Evolutionary conservation across 2,888 invertebrate species (phyloP).

Genomic region (Colostygia pectinataria): DNA sequence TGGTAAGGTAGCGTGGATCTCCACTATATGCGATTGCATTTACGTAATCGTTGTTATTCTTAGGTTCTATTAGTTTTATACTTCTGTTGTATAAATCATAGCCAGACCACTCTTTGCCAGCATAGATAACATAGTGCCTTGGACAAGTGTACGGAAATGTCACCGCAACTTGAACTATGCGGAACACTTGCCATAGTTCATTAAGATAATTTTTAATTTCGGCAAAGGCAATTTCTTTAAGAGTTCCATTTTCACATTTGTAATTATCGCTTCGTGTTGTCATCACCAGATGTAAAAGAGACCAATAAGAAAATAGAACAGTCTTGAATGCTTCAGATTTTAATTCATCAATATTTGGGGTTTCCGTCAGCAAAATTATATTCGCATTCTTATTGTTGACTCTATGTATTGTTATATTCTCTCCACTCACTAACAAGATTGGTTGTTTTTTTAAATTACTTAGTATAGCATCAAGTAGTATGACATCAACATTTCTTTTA

Average conservation of each 20-base stretch:
- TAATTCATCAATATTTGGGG: conserved; percentile 14
- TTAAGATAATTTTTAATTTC: conserved; percentile 46
- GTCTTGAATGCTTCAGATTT: conserved; percentile 5
- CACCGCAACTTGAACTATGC: conserved; percentile 38
- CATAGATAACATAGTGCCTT: conserved; percentile 40
- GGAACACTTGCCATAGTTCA: conserved; percentile 47
- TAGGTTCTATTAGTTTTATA: conserved; percentile 38
- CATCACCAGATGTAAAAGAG: conserved; percentile 43
- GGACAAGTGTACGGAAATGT: conserved; percentile 51
- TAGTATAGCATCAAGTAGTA: conserved; percentile 19
- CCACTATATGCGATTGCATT: conserved; percentile 26
- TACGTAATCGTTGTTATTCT: conserved; percentile 24
- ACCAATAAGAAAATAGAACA: conserved; percentile 38
- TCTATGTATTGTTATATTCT: background rate
- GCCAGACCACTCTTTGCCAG: conserved; percentile 36
- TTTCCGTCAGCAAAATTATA: conserved; percentile 21
- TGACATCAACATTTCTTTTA: conserved; percentile 11
- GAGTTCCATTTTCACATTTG: conserved; percentile 41
- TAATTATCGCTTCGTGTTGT: conserved; percentile 35
- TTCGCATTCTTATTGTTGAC: conserved; percentile 10
- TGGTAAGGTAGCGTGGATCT: conserved; percentile 33
- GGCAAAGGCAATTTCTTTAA: conserved; percentile 31
- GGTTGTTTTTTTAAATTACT: conserved; percentile 21
- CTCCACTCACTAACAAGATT: conserved; percentile 20
- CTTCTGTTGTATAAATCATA: conserved; percentile 47